Evolutionary conservation across 2,113 vertebrate species (phyloP), one percentile per base, ranked within the genome.

Genomic region (Pachypanchax playfairii): DNA sequence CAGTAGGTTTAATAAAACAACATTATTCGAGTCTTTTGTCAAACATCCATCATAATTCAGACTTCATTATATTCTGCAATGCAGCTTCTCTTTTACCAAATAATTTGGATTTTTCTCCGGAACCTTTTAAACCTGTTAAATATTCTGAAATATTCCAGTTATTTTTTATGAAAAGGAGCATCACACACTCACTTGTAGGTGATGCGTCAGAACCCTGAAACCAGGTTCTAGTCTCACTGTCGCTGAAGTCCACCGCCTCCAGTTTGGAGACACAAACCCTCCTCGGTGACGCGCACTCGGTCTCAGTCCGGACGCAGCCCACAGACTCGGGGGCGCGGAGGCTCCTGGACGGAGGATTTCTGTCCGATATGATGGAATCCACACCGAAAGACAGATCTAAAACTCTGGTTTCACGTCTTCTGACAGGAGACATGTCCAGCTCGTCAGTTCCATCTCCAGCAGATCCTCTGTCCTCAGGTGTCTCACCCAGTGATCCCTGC

Each of bases 381-480:
- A 94, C 93, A 28, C 93, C 93, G 76, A 94, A 94, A 15, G 93
- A 85, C 49, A 94, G 85, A 36, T 89, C 77, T 38, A 69, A 52
- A 41, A 68, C 71, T 73, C 86, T 90, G 65, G 3, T 70, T 80
- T 90, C 90, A 68, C 79, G 86, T 67, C 82, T 84, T 70, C 82
- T 85, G 41, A 68, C 76, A 31, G 82, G 56, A 38, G 85, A 75
- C 56, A 76, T 70, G 49, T 88, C 89, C 65, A 81, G 58, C 60
- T 86, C 82, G 33, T 91, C 86, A 9, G 68, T 73, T 73, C 75
- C 81, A 35, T 51, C 55, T 39, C 75, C 79, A 5, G 75, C 79
- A 2, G 57, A 14, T 38, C 54, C 65, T 52, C 70, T 65, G 39
- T 88, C 83, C 35, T 85, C 89, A 67, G 76, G 51, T 50, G 74